Base-by-base conservation (phyloP, 2,888 invertebrate genomes). In the Notodromas monacha region DNA sequence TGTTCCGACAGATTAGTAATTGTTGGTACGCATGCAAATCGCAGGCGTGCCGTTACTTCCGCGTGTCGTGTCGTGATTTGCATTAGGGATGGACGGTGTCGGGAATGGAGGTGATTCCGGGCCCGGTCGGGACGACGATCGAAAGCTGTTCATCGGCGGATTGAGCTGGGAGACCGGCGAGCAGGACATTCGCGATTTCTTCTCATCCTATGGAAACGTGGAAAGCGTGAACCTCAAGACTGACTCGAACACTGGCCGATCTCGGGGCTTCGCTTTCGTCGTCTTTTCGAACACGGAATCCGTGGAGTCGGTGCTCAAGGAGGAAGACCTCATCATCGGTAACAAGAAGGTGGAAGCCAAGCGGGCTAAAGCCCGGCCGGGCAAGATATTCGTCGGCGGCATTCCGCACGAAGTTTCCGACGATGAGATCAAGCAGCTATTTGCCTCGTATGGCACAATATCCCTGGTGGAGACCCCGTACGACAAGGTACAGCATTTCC, bases 231-330 rank as follows among this genome's bases (percentile, higher is more conserved):
- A 45, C 31, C 41, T 54, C 30, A 54, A 54, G 40, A 48, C 48
- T 39, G 52, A 54, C 39, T 40, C 44, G 26, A 44, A 45, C 27
- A 51, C 51, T 28, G 47, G 45, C 21, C 38, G 47, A 34, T 52
- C 52, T 15, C 41, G 53, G 36, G 52, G 53, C 12, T 54, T 54
- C 42, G 53, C 51, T 30, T 54, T 54, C 43, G 48, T 54, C 34
- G 45, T 49, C 16, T 52, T 54, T 39, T 41, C 41, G 31, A 40
- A 43, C 28, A 37, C 43, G 37, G 43, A 43, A 12, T 38, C 45
- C 35, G 45, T 52, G 26, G 46, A 49, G 30, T 11, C 35, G 36
- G 36, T 36, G 8, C 27, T 35, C n/a, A 30, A 26, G 15, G 26
- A 31, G 16, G 40, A 36, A 16, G 39, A 41, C 14, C 54, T 53